phyloP scores from a whole-genome alignment of 2,113 vertebrate genomes.

The Poecilia latipinna region DNA sequence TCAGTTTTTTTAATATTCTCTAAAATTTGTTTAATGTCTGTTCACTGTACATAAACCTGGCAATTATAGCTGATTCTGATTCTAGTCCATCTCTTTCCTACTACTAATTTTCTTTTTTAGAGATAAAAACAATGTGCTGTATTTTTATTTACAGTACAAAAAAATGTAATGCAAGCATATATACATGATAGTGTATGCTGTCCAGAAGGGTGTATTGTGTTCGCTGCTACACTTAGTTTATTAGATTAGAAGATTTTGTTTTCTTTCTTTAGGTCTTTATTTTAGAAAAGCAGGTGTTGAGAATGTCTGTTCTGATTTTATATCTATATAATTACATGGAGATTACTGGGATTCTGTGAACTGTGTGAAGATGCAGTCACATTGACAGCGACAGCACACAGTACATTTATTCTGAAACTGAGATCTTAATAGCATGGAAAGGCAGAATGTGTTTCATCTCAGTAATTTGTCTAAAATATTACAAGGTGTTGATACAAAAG shows the following conservation, averaged over 20 bases:
- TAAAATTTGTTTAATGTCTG: no score
- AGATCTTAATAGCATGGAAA: neutral
- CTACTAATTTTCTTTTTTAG: neutral
- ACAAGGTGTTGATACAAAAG: neutral
- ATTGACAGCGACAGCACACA: neutral
- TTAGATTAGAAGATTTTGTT: neutral
- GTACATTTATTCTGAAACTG: neutral
- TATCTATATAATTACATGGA: conserved; percentile 7
- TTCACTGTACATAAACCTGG: no score
- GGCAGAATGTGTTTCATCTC: neutral
- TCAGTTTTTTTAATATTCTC: no score
- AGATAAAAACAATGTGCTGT: neutral
- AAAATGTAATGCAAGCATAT: neutral
- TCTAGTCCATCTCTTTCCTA: neutral
- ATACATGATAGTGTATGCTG: neutral
- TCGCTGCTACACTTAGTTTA: neutral
- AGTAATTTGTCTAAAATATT: neutral
- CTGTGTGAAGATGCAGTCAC: neutral
- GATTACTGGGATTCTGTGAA: neutral
- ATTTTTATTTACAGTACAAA: neutral
- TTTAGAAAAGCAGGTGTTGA: neutral
- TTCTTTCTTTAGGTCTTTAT: neutral
- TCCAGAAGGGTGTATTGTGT: neutral
- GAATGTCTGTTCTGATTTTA: neutral
- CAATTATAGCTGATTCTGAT: no score